Percentiles rank a stretch among this genome's conserved stretches.
phyloP scores from a whole-genome alignment of 2,797 vertebrate genomes.

The Glossophaga mutica region DNA sequence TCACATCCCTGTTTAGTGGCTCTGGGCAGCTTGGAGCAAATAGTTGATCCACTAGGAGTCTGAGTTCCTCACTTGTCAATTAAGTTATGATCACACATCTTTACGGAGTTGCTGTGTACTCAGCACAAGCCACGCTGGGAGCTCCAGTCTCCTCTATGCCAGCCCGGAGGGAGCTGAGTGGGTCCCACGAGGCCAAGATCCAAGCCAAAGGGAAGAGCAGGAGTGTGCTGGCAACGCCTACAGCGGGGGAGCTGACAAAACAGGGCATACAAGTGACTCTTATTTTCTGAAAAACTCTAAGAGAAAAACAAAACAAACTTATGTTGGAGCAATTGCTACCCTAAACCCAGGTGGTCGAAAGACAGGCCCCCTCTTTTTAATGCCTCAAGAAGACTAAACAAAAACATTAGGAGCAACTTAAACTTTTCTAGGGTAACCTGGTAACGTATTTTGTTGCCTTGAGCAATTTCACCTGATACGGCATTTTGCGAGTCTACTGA shows the following conservation, averaged over 20 bases:
- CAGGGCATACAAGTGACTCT: too few species aligned
- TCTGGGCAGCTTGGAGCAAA: neutral
- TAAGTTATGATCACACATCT: neutral
- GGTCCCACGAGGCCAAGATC: neutral
- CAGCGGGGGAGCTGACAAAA: too few species aligned
- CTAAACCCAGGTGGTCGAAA: neutral
- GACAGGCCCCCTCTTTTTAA: neutral
- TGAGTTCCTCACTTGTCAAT: neutral
- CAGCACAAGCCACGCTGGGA: neutral
- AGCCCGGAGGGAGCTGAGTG: neutral
- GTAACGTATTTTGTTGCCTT: neutral
- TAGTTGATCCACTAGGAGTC: too few species aligned
- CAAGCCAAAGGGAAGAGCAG: neutral
- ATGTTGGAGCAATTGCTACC: neutral
- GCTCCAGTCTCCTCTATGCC: neutral
- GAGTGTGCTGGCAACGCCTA: neutral
- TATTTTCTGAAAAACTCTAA: neutral
- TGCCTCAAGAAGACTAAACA: neutral
- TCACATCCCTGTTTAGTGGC: neutral
- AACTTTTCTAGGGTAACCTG: neutral
- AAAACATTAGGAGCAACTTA: neutral
- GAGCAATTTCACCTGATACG: neutral
- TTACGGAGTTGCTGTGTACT: neutral
- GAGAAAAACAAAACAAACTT: neutral
- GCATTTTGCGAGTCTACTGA: neutral